Evolutionary conservation across 2,797 vertebrate genomes (phyloP), one percentile per base, ranked within the genome.

Genomic region (Tadarida brasiliensis): DNA sequence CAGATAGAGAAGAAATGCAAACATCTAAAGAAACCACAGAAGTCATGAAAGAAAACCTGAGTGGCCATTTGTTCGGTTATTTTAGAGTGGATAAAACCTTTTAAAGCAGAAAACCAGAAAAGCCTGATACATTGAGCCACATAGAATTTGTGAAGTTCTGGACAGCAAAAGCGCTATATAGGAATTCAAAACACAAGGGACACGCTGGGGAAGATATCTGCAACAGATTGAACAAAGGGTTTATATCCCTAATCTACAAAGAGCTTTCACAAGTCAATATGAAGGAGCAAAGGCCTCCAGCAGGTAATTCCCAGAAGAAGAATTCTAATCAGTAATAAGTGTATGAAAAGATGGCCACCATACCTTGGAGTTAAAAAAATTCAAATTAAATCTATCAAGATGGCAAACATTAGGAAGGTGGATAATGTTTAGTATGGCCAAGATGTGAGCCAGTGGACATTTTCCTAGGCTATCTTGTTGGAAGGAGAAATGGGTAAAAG

Each of bases 221-320:
- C 63, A 39, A 56, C 85, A 76, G 90, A 87, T 65, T 56, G 91
- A 84, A 93, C 94, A 91, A 93, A 81, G 71, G 56, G 56, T 89
- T 87, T 97, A 76, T 96, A 73, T 93, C n/a, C 44, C 49, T 77
- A 33, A 73, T 19, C 82, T 78, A 95, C 87, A 90, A 97, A 90
- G 97, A 90, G 76, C 81, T 92, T 96, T 94, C 71, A 91, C 14
- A 94, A 92, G n/a, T 85, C 61, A 74, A 49, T 24, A 81, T 61
- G 22, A 86, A n/a, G 30, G 17, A 77, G 76, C 22, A 59, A 74
- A 92, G 28, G 19, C 39, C 76, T 63, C 0, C 0, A 57, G 11
- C 20, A n/a, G 90, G 67, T 54, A 56, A 83, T 33, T 39, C 57
- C 61, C 11, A 77, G 92, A 81, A 57, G 28, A 76, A 63, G 77